phyloP scores from a whole-genome alignment of 1,140 invertebrate species.

The Acromyrmex charruanus region DNA sequence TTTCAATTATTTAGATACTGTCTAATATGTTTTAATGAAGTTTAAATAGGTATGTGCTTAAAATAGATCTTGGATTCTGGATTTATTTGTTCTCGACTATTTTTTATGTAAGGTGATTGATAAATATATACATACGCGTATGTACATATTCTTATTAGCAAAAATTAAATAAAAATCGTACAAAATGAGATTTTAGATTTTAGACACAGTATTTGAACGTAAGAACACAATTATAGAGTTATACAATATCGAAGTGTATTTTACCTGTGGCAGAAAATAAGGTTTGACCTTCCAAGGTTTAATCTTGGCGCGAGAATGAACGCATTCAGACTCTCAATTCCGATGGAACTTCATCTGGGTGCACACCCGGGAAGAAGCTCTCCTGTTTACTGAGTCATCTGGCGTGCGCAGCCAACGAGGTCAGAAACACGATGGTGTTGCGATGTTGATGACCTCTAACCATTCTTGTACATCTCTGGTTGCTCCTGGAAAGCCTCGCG shows the following conservation, averaged over 20 bases:
- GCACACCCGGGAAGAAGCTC: constrained; percentile 53
- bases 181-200: background rate
- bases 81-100: background rate
- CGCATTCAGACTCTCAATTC: constrained; percentile 58
- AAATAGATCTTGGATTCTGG: background rate
- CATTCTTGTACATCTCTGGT: constrained; percentile 68
- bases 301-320: constrained; percentile 46
- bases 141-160: background rate
- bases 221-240: background rate
- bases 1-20: background rate
- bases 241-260: background rate
- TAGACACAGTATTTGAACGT: background rate
- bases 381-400: constrained; percentile 78
- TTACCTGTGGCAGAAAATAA: background rate
- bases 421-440: constrained; percentile 79
- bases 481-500: constrained; percentile 65
- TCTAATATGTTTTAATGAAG: background rate
- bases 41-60: background rate
- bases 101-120: background rate
- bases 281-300: constrained; percentile 11
- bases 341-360: constrained; percentile 30
- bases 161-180: background rate
- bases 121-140: background rate
- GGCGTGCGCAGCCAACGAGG: constrained; percentile 78
- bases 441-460: constrained; percentile 79